These are phyloP conservation scores for Saimiri boliviensis DNA, from an alignment of 2,113 vertebrate genomes.

Conservation along the genomic window DNA sequence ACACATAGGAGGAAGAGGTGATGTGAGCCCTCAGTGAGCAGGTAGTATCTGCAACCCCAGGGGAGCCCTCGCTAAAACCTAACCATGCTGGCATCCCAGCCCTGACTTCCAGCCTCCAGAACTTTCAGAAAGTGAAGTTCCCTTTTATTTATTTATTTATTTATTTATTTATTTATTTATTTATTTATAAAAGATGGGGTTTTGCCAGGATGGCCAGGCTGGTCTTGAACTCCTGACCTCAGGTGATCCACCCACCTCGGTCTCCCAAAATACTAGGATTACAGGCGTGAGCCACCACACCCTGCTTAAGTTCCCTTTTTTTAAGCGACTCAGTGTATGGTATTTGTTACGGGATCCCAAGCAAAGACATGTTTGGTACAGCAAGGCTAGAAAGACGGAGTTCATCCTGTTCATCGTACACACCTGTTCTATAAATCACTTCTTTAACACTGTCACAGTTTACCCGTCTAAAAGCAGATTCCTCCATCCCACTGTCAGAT, in stretches of 20 bases:
- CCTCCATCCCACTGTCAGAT: neutral
- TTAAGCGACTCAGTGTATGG: neutral
- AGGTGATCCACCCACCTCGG: no score
- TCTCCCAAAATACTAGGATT: no score
- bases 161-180: no score
- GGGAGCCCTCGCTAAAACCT: neutral
- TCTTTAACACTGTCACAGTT: neutral
- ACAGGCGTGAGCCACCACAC: no score
- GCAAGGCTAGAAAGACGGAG: neutral
- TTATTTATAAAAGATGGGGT: no score
- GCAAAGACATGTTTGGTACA: neutral
- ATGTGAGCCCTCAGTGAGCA: neutral
- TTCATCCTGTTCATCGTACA: neutral
- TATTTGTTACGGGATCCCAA: neutral
- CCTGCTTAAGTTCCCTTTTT: no score
- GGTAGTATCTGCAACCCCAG: neutral
- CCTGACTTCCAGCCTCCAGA: neutral
- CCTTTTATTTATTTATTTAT: neutral
- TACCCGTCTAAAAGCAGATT: neutral
- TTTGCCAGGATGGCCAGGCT: no score
- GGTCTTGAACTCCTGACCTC: no score
- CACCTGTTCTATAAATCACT: neutral
- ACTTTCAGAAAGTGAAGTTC: neutral
- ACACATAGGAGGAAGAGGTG: neutral
- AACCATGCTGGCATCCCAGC: neutral